A percentile compares a stretch with the other conserved stretches of the same genome.
phyloP scores from a whole-genome alignment of 2,113 vertebrate species.

The Hirundichthys speculiger region DNA sequence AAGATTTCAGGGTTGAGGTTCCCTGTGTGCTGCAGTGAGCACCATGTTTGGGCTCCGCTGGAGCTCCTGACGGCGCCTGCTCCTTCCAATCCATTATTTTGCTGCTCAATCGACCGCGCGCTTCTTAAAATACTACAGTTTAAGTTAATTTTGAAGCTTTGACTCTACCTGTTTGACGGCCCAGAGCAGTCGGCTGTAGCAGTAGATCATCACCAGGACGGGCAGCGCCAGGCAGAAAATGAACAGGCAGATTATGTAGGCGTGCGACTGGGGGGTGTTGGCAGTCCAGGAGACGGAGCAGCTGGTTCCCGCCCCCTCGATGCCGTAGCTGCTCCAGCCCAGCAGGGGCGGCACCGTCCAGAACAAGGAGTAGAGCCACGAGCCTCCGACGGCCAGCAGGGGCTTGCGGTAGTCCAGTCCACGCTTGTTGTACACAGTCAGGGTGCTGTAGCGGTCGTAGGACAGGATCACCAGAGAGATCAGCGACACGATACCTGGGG shows the following conservation, averaged over 20 bases:
- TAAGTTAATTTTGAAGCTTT: no score
- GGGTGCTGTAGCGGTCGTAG: conserved; percentile 88
- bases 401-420: conserved; percentile 80
- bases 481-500: conserved; percentile 88
- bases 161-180: conserved; percentile 90
- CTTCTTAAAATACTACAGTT: no score
- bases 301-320: conserved; percentile 88
- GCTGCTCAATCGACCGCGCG: no score
- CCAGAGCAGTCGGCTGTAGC: conserved; percentile 85
- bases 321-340: conserved; percentile 88
- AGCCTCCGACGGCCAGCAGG: conserved; percentile 81
- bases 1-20: no score
- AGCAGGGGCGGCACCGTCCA: conserved; percentile 90
- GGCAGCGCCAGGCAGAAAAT: conserved; percentile 88
- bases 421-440: conserved; percentile 85
- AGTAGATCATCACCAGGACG: conserved; percentile 86
- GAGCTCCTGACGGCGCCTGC: no score
- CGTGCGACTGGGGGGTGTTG: conserved; percentile 74
- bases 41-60: no score
- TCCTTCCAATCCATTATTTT: no score
- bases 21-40: no score
- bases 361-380: conserved; percentile 88
- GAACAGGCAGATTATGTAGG: conserved; percentile 91
- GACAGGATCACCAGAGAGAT: conserved; percentile 88
- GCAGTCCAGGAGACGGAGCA: conserved; percentile 89